Percentiles rank a stretch among this genome's conserved stretches.
These are phyloP conservation scores for Eledona agricola DNA, from an alignment of 2,888 invertebrate genomes.

Conservation along the genomic window DNA sequence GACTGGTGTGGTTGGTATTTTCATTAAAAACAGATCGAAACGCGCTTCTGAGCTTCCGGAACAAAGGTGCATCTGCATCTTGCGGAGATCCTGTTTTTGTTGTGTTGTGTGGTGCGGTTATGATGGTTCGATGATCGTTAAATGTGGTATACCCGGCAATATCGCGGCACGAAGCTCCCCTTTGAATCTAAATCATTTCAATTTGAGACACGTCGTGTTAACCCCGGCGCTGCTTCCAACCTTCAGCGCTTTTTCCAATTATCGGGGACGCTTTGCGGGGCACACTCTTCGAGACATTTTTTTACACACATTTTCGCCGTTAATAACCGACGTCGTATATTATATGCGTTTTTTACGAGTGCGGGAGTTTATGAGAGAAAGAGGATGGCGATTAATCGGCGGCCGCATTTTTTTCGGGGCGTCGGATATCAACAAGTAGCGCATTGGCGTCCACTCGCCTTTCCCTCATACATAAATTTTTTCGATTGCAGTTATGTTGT, in stretches of 20 bases:
- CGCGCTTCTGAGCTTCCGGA: not conserved
- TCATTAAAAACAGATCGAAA: conserved; percentile 10
- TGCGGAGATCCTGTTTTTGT: not conserved
- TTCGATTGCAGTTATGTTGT: conserved; percentile 30
- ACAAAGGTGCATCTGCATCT: not conserved
- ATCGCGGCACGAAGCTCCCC: conserved; percentile 24
- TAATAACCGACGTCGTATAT: conserved; percentile 27
- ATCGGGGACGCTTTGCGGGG: conserved; percentile 31
- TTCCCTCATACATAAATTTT: conserved; percentile 17
- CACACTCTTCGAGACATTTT: conserved; percentile 16
- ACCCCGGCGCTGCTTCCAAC: conserved; percentile 21
- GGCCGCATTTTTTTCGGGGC: conserved; percentile 23
- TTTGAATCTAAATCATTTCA: conserved; percentile 37
- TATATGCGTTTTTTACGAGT: conserved; percentile 33
- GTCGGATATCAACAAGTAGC: conserved; percentile 35
- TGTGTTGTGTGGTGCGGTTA: conserved; percentile 13
- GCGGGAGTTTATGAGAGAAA: conserved; percentile 21
- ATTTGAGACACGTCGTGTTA: conserved; percentile 33
- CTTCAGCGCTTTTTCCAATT: conserved; percentile 38
- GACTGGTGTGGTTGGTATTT: conserved; percentile 1
- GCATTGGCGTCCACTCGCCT: conserved; percentile 27
- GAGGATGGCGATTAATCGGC: conserved; percentile 24
- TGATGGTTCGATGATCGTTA: conserved; percentile 31
- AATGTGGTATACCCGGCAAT: conserved; percentile 32
- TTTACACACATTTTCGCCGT: conserved; percentile 22